phyloP scores from a whole-genome alignment of 2,797 vertebrate species.

The Taenioides sp. region DNA sequence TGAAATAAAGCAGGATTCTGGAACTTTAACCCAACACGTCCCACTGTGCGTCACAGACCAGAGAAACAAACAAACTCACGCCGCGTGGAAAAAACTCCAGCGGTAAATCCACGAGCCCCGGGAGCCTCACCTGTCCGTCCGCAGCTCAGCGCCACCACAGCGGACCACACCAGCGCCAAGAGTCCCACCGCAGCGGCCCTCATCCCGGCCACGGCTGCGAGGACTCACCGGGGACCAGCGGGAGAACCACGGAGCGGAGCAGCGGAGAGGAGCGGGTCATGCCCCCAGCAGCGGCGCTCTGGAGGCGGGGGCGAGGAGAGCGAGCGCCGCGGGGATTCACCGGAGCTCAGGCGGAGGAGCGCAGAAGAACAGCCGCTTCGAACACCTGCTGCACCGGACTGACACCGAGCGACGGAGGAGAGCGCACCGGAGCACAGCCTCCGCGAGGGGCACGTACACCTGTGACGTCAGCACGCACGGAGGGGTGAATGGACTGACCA shows the following conservation, averaged over 20 bases:
- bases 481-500: not conserved
- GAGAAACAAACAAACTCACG: too few relatives aligned
- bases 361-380: not conserved
- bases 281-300: slow-evolving; percentile 57
- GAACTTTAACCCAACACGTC: too few relatives aligned
- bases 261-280: slow-evolving; percentile 56
- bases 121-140: slow-evolving; percentile 66
- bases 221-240: slow-evolving; percentile 21
- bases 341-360: not conserved
- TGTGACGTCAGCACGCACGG: slow-evolving; percentile 4
- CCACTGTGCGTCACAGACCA: too few relatives aligned
- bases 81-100: too few relatives aligned
- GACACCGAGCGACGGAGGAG: too few relatives aligned
- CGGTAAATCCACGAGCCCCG: too few relatives aligned
- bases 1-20: too few relatives aligned
- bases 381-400: not conserved
- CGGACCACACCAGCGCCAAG: slow-evolving; percentile 54
- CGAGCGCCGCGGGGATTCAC: not conserved
- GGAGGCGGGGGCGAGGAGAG: not conserved
- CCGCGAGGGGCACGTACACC: not conserved
- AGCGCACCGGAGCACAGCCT: not conserved
- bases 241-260: slow-evolving; percentile 18
- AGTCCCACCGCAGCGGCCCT: slow-evolving; percentile 61
- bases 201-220: slow-evolving; percentile 36
- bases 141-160: slow-evolving; percentile 57